Evolutionary conservation across 1,140 invertebrate genomes (phyloP), one percentile per base, ranked within the genome.

Genomic region (Polypedilum vanderplanki): DNA sequence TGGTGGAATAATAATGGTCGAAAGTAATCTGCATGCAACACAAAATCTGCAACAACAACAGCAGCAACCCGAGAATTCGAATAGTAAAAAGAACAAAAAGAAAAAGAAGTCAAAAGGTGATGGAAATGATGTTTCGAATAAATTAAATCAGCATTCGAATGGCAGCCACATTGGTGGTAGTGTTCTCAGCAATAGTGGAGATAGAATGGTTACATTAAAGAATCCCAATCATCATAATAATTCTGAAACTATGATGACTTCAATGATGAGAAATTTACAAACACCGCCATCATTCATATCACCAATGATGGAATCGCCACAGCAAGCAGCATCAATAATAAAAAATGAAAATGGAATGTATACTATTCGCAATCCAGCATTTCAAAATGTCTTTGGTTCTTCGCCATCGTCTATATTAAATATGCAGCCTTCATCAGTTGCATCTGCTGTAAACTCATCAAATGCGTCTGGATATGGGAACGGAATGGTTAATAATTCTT

Each of bases 301-400:
- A 17, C 75, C 78, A 9, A 79, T 81, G 77, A 81, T 83, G 77
- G 80, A 81, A 76, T 33, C 24, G 24, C 24, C 24, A 5, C 24
- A 33, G 5, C 80, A 84, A 0, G n/a, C 83, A 85, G 20, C 86
- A 87, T 87, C 88, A 0, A 90, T 90, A 76, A 89, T 90, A 78
- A 89, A 88, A 77, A 87, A 88, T 70, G 89, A 89, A 77, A 89
- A 90, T 78, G 89, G 89, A 10, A 93, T 93, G 90, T 92, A 92
- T 57, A 93, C 91, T 0, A 93, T 93, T 41, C 84, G 91, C 15
- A 92, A 91, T 83, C 90, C 91, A 0, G 80, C 80, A 10, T 73
- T 83, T 67, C 81, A 83, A 75, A 81, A 81, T 74, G 81, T 81
- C 1, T 17, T 82, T 81, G 46, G 77, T 79, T 7, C 24, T 1